Evolutionary conservation across 2,888 invertebrate species (phyloP).

Genomic region (Oxycera nigricornis): DNA sequence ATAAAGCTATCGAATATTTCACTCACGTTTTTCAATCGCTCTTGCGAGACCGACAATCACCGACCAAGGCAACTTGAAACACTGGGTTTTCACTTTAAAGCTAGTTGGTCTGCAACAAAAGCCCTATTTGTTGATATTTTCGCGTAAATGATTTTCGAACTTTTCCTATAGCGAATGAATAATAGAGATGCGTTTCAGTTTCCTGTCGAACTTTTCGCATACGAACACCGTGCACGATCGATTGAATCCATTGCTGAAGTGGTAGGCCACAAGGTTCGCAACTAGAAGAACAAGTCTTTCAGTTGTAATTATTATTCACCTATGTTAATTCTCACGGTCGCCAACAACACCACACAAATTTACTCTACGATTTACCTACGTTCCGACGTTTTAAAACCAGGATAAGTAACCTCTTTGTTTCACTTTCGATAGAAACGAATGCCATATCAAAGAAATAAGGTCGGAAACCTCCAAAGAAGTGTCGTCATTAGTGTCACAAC

Average conservation of each 20-base stretch:
- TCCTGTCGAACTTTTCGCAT: neutral
- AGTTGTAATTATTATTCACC: slow-evolving; percentile 23
- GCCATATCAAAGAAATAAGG: too few relatives aligned
- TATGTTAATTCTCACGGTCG: slow-evolving; percentile 34
- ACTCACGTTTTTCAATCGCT: slow-evolving; percentile 31
- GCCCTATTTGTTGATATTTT: neutral
- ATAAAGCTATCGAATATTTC: slow-evolving; percentile 14
- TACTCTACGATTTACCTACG: too few relatives aligned
- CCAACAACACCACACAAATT: slow-evolving; percentile 36
- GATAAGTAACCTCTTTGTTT: too few relatives aligned
- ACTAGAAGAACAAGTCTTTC: slow-evolving; percentile 28
- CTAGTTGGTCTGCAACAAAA: too few relatives aligned
- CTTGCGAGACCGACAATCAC: neutral
- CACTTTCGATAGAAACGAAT: too few relatives aligned
- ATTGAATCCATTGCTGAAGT: slow-evolving; percentile 10
- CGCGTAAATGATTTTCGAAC: neutral
- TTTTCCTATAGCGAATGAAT: neutral
- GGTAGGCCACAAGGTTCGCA: slow-evolving; percentile 27
- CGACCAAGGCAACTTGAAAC: neutral
- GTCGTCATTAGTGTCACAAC: too few relatives aligned
- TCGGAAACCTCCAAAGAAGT: too few relatives aligned
- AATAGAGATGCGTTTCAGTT: neutral
- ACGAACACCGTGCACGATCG: neutral
- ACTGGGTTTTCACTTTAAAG: neutral
- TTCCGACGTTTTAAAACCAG: too few relatives aligned